These are phyloP conservation scores for Papilio polyxenes DNA, from an alignment of 1,140 invertebrate species.

Conservation along the genomic window DNA sequence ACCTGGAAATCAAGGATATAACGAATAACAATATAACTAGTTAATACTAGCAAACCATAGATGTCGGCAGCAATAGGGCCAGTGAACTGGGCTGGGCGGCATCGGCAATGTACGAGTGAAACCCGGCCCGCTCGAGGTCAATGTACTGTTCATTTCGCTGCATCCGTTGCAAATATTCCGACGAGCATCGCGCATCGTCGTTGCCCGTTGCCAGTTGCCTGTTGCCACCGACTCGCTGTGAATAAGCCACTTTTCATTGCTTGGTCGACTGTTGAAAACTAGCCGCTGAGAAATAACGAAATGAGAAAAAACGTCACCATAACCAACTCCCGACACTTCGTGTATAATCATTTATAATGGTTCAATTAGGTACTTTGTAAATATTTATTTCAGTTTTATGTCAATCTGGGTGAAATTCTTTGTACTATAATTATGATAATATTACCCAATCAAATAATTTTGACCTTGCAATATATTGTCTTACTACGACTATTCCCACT, in stretches of 20 bases:
- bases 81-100: slow-evolving; percentile 75
- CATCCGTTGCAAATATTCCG: slow-evolving; percentile 79
- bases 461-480: background rate
- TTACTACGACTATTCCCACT: background rate
- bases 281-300: slow-evolving; percentile 57
- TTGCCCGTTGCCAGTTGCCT: slow-evolving; percentile 63
- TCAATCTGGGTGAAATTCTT: too few relatives aligned
- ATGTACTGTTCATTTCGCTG: slow-evolving; percentile 79
- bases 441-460: too few relatives aligned
- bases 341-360: background rate
- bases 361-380: background rate
- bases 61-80: slow-evolving; percentile 63
- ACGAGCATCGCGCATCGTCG: slow-evolving; percentile 67
- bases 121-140: slow-evolving; percentile 73
- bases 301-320: slow-evolving; percentile 48
- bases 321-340: background rate
- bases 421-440: too few relatives aligned
- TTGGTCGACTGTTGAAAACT: slow-evolving; percentile 64
- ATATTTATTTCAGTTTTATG: too few relatives aligned
- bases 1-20: background rate
- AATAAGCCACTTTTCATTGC: slow-evolving; percentile 63
- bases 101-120: slow-evolving; percentile 69
- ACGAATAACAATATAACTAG: slow-evolving; percentile 38
- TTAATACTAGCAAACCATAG: slow-evolving; percentile 48
- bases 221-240: slow-evolving; percentile 72